These are phyloP conservation scores for Poeciliopsis paucimaculata DNA, from an alignment of 2,797 vertebrate species.

Conservation along the genomic window DNA sequence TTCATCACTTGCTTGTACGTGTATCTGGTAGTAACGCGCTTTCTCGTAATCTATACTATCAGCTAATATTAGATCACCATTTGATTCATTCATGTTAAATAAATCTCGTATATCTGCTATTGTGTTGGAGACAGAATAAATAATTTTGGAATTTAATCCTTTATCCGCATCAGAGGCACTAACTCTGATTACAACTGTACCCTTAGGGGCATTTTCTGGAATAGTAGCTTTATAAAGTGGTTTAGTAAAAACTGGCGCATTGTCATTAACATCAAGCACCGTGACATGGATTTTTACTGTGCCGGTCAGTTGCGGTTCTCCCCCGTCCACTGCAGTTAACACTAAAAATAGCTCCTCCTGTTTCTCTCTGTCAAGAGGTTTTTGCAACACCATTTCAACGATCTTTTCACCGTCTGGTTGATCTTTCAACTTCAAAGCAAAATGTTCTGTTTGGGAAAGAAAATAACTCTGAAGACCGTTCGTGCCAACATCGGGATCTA, in stretches of 20 bases:
- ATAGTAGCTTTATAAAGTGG: conserved; percentile 68
- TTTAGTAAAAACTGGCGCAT: conserved; percentile 75
- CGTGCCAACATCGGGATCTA: conserved; percentile 53
- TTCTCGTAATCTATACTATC: conserved; percentile 63
- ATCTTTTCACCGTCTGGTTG: conserved; percentile 63
- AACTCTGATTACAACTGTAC: conserved; percentile 67
- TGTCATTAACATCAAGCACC: conserved; percentile 81
- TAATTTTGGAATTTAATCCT: conserved; percentile 71
- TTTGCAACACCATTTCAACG: conserved; percentile 76
- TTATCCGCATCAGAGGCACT: conserved; percentile 77
- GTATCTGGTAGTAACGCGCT: neutral
- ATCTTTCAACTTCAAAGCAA: conserved; percentile 60
- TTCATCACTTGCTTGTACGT: conserved; percentile 40
- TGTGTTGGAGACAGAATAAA: conserved; percentile 66
- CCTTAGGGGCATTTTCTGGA: conserved; percentile 65
- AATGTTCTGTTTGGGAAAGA: conserved; percentile 62
- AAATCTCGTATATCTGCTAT: conserved; percentile 22
- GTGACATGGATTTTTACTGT: conserved; percentile 74
- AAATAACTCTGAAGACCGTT: conserved; percentile 50
- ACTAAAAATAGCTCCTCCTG: conserved; percentile 61
- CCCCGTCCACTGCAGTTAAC: conserved; percentile 78
- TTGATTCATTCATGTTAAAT: conserved; percentile 62
- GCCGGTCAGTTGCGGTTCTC: conserved; percentile 70
- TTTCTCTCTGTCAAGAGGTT: conserved; percentile 74
- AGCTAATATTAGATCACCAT: conserved; percentile 34